Evolutionary conservation across 2,888 invertebrate genomes (phyloP).

Genomic region (Macropis europaea): DNA sequence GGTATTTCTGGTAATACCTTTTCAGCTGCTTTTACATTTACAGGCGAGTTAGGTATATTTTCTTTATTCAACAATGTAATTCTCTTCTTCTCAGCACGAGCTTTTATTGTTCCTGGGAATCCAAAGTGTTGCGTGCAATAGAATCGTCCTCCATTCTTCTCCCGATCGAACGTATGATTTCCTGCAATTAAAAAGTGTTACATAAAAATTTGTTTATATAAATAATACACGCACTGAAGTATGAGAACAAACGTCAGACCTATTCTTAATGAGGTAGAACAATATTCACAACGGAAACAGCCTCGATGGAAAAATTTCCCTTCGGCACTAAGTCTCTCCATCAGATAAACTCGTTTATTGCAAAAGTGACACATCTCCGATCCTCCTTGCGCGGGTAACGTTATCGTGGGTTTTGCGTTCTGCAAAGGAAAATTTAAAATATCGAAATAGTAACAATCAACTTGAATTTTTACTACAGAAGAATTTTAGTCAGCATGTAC

Average conservation of each 20-base stretch:
- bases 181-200: conserved; percentile 59
- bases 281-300: conserved; percentile 97
- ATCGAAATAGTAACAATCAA: conserved; percentile 13
- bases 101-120: conserved; percentile 81
- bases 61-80: conserved; percentile 75
- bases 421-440: conserved; percentile 68
- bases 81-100: conserved; percentile 74
- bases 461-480: conserved; percentile 6
- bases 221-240: neutral
- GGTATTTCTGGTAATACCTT: conserved; percentile 73
- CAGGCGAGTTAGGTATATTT: conserved; percentile 74
- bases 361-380: conserved; percentile 94
- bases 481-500: conserved; percentile 52
- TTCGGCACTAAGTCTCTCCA: conserved; percentile 94
- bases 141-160: conserved; percentile 81
- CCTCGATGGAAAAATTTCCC: conserved; percentile 95
- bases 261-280: conserved; percentile 90
- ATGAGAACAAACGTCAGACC: conserved; percentile 78
- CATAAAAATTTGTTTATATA: neutral
- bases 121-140: conserved; percentile 90
- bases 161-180: conserved; percentile 78
- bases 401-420: conserved; percentile 83
- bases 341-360: conserved; percentile 94
- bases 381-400: conserved; percentile 84
- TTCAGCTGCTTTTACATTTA: conserved; percentile 79